A percentile compares a stretch with the other conserved stretches of the same genome.
Conservation (phyloP, 2,797 vertebrate species). For the Pseudochirops cupreus region DNA sequence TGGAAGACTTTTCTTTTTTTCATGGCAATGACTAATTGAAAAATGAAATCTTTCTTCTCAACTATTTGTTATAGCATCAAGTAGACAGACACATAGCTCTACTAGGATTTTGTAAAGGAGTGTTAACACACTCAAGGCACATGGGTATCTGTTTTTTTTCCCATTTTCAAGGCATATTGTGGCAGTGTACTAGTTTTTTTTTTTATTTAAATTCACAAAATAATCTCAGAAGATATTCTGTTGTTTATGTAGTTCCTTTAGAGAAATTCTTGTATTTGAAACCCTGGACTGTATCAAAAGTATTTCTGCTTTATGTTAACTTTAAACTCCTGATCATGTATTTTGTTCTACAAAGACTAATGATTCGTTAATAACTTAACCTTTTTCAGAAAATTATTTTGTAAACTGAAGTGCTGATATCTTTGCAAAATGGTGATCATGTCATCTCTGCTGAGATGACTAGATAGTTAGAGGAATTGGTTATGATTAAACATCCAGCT, state of each 20-base stretch:
- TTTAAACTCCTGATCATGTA: slow-evolving; percentile 56
- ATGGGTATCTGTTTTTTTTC: slow-evolving; percentile 24
- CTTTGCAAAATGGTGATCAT: slow-evolving; percentile 80
- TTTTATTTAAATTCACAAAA: slow-evolving; percentile 34
- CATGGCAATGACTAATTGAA: slow-evolving; percentile 43
- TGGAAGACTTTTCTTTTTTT: slow-evolving; percentile 31
- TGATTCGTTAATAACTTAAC: slow-evolving; percentile 71
- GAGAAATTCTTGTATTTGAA: background rate
- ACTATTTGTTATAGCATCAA: slow-evolving; percentile 8
- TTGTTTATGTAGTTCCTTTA: background rate
- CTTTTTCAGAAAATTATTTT: slow-evolving; percentile 81
- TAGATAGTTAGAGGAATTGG: slow-evolving; percentile 67
- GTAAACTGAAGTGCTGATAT: slow-evolving; percentile 79
- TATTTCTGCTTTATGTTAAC: slow-evolving; percentile 53
- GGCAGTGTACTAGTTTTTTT: background rate
- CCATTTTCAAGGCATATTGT: background rate
- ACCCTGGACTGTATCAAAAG: slow-evolving; percentile 25
- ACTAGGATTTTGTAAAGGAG: background rate
- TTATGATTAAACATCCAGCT: slow-evolving; percentile 79
- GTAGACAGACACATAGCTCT: slow-evolving; percentile 33
- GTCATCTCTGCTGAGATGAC: slow-evolving; percentile 78
- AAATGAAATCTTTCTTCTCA: slow-evolving; percentile 36
- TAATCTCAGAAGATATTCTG: slow-evolving; percentile 26
- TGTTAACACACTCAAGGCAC: slow-evolving; percentile 13
- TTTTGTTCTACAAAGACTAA: slow-evolving; percentile 77